phyloP scores from a whole-genome alignment of 2,888 invertebrate species.

The Drosophila setosimentum region DNA sequence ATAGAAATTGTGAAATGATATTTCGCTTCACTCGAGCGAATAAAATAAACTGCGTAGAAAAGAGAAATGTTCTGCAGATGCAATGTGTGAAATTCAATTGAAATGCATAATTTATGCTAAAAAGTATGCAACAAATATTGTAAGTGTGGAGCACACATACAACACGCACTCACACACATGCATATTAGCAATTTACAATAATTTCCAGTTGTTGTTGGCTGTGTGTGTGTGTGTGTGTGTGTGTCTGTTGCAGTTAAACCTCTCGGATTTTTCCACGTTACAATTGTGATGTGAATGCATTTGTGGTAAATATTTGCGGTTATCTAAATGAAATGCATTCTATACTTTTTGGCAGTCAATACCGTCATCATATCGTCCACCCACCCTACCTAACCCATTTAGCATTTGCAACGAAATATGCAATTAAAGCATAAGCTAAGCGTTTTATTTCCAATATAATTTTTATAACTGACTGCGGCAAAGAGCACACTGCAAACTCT shows the following conservation, averaged over 20 bases:
- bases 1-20: constrained; percentile 1
- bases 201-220: background rate
- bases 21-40: background rate
- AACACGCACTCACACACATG: constrained; percentile 10
- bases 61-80: constrained; percentile 10
- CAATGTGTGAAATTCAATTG: constrained; percentile 48
- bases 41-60: constrained; percentile 4
- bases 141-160: constrained; percentile 17
- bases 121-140: constrained; percentile 56
- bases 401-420: constrained; percentile 64
- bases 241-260: constrained; percentile 7
- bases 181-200: constrained; percentile 37
- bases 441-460: constrained; percentile 50
- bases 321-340: constrained; percentile 79
- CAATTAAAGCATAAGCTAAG: constrained; percentile 78
- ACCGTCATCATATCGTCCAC: constrained; percentile 14
- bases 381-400: constrained; percentile 15
- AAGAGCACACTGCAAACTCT: constrained; percentile 19
- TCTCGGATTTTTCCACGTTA: constrained; percentile 51
- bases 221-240: background rate
- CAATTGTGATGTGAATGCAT: constrained; percentile 62
- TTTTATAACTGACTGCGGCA: constrained; percentile 19
- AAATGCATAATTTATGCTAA: constrained; percentile 63
- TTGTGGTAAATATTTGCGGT: constrained; percentile 79
- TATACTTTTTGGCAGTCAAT: constrained; percentile 43